Conservation (phyloP, 2,797 vertebrate genomes). For the Parambassis ranga region DNA sequence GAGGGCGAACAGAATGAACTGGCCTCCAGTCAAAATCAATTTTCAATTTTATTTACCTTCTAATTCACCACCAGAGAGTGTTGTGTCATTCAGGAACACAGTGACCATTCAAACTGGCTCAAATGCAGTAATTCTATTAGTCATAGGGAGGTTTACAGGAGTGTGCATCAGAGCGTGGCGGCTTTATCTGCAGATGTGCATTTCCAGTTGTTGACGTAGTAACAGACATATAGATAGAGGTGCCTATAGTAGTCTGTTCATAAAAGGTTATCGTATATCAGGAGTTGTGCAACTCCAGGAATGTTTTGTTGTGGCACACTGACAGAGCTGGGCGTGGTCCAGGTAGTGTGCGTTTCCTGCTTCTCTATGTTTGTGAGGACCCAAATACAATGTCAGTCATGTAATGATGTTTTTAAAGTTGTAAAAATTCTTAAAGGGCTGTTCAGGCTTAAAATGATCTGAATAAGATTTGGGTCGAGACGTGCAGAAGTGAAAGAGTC, state of each 20-base stretch:
- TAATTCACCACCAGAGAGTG: not conserved
- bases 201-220: not conserved
- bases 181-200: not conserved
- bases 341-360: not conserved
- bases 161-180: not conserved
- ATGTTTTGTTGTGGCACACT: constrained; percentile 32
- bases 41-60: not conserved
- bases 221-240: not conserved
- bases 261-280: constrained; percentile 13
- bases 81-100: too few species aligned
- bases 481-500: not conserved
- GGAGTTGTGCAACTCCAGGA: constrained; percentile 43
- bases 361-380: not conserved
- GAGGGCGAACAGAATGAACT: constrained; percentile 34
- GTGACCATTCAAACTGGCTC: too few species aligned
- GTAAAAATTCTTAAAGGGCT: not conserved
- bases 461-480: not conserved
- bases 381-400: not conserved
- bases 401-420: not conserved
- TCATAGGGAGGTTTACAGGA: too few species aligned
- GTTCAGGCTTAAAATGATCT: not conserved
- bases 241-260: not conserved
- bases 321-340: constrained; percentile 28
- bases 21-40: constrained; percentile 51
- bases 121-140: too few species aligned